These are phyloP conservation scores for Colaptes auratus DNA, from an alignment of 2,113 vertebrate genomes.

Conservation along the genomic window DNA sequence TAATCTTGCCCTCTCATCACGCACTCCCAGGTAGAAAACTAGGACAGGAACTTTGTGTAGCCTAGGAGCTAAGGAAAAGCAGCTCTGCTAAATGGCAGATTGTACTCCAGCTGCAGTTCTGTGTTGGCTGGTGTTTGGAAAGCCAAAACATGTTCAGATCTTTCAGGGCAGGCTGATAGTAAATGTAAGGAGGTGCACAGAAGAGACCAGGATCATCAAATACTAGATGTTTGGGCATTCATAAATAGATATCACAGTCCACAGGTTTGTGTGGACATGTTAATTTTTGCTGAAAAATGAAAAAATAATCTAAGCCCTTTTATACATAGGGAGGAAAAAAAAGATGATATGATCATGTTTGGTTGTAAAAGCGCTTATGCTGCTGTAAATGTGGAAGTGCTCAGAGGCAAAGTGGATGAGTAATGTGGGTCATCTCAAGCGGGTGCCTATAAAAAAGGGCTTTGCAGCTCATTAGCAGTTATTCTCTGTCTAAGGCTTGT, in stretches of 20 bases:
- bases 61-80: neutral
- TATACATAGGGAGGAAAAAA: neutral
- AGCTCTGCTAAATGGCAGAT: neutral
- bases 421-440: neutral
- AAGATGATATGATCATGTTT: neutral
- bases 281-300: neutral
- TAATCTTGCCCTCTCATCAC: neutral
- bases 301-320: neutral
- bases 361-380: neutral
- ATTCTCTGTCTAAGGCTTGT: neutral
- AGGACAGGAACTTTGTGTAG: neutral
- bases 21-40: neutral
- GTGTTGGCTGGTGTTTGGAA: neutral
- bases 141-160: neutral
- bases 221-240: neutral
- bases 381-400: neutral
- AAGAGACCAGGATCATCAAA: neutral
- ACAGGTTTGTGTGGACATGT: neutral
- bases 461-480: neutral
- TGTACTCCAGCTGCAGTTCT: neutral
- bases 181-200: neutral
- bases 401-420: neutral
- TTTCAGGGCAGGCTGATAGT: neutral
- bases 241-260: neutral
- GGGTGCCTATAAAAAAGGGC: neutral